Base-by-base conservation (phyloP, 2,797 vertebrate species). In the Odontamblyopus lacepedii region DNA sequence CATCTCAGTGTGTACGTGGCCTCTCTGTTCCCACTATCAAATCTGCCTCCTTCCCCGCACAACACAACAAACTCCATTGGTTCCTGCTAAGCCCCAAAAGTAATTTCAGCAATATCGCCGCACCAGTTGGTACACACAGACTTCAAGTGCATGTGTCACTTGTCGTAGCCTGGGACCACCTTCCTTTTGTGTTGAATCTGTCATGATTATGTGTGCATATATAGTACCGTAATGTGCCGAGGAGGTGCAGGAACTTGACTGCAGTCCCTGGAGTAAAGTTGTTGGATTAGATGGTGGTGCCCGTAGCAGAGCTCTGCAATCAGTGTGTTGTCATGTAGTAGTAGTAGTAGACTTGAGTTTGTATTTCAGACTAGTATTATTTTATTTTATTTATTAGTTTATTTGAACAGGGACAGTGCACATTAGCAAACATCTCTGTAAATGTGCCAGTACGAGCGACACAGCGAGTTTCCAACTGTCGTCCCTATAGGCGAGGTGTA, bases 101-200 rank as follows among this genome's bases (percentile, higher is more conserved):
- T 83, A 83, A 87, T 89, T 86, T 88, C 78, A 80, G 78, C 81
- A 77, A 83, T 83, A 85, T 87, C 78, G 67, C 76, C 70, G 65
- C 74, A 73, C 68, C 61, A 55, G 32, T 81, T 27, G 18, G 67
- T 83, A 76, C 70, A 87, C 72, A 78, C 7, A 72, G 51, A 50
- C 69, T 66, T 74, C 26, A 55, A 7, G 48, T 38, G 59, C 6
- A 32, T 63, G 51, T 63, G 44, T 71, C 15, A 69, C 18, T 32
- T 23, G 8, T 30, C 65, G 26, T 55, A 18, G 27, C 63, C 12
- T 73, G 13, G 63, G 63, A 73, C 50, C 67, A 57, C 6, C 5
- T 41, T 67, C 29, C 44, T 48, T 53, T 82, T 73, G 72, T 67
- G 48, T 32, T 62, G 59, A 38, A 70, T 9, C 11, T 3, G 67